Evolutionary conservation across 2,797 vertebrate species (phyloP), one percentile per base, ranked within the genome.

Genomic region (Varecia variegata): DNA sequence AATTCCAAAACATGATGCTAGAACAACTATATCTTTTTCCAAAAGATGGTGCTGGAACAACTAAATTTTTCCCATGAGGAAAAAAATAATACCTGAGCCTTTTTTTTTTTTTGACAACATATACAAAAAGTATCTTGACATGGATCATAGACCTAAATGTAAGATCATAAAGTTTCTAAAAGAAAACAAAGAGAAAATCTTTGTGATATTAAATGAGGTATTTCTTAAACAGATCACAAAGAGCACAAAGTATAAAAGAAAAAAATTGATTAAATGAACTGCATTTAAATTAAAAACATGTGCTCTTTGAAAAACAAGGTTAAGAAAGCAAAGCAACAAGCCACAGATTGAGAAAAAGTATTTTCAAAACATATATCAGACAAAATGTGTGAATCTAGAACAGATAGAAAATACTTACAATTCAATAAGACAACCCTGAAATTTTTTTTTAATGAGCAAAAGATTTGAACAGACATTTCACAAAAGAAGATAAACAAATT

Each of bases 121-220:
- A 83, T 67, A n/a, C 18, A 83, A 88, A 93, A 85, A 93, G 11
- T 68, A 96, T 60, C 18, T 70, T 88, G 73, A 90, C 67, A 80
- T 82, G 12, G 15, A 85, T 67, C 7, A 54, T 23, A 86, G 9
- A 45, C 14, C 17, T 38, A 79, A 85, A 82, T 35, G 68, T 43
- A 86, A 85, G 27, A 79, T 12, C 2, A 62, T 21, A 45, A 83
- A 85, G 7, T 68, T 77, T 94, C 58, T 80, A 43, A 93, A 90
- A 4, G 13, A 70, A 71, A 62, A 50, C 43, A 12, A 62, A 4
- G 8, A 56, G 54, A 91, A 73, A 60, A 77, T 50, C 8, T 95
- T 67, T 40, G 5, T 87, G 23, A 73, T 43, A 12, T 9, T 90
- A 20, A 5, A 20, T 68, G 20, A 95, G 85, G 80, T 35, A 67